Conservation (phyloP, 2,797 vertebrate genomes). For the Botia kubotai region DNA sequence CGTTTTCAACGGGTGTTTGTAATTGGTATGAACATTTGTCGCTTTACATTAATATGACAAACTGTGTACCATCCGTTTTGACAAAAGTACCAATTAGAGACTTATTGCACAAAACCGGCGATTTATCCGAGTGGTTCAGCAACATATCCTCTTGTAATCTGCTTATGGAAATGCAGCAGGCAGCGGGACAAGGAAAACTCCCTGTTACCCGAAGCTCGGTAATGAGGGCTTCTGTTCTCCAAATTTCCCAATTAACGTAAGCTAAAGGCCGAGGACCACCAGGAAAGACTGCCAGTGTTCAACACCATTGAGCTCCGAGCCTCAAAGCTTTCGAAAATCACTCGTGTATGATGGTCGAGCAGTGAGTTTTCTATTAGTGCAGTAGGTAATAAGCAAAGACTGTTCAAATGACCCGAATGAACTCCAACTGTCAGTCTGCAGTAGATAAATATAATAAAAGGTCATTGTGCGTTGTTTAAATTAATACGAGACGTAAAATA, state of each 20-base stretch:
- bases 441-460: conserved; percentile 11
- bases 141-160: conserved; percentile 88
- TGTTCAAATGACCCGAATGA: conserved; percentile 24
- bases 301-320: conserved; percentile 63
- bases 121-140: conserved; percentile 82
- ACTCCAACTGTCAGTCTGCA: conserved; percentile 2
- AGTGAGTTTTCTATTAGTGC: conserved; percentile 38
- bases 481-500: neutral
- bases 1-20: neutral
- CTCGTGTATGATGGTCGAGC: conserved; percentile 60
- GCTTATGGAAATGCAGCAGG: conserved; percentile 79
- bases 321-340: conserved; percentile 61
- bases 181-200: conserved; percentile 67
- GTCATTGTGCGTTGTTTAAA: conserved; percentile 4
- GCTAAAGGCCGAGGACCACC: conserved; percentile 79
- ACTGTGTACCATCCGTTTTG: conserved; percentile 3
- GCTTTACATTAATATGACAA: conserved; percentile 40
- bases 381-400: conserved; percentile 16
- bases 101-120: conserved; percentile 75
- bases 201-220: conserved; percentile 73
- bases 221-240: conserved; percentile 81
- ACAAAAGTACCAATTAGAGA: conserved; percentile 79
- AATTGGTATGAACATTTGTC: conserved; percentile 31
- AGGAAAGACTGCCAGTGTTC: conserved; percentile 73
- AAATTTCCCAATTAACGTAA: conserved; percentile 88